Conservation (phyloP, 1,140 invertebrate genomes). For the Harpegnathos saltator region DNA sequence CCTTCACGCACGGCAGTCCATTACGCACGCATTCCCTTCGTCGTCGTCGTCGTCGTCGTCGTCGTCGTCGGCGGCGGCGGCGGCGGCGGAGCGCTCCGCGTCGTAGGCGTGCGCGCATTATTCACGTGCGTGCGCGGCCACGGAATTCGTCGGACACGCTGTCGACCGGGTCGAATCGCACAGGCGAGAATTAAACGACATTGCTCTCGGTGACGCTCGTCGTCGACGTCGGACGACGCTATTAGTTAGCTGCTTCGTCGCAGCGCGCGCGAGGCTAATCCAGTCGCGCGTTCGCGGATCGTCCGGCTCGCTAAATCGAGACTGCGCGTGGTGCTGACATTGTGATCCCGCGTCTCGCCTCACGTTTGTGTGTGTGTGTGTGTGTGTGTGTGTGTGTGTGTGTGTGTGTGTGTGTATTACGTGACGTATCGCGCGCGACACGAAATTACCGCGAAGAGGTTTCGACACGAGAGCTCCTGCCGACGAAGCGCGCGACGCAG, state of each 20-base stretch:
- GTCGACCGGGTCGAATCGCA: conserved; percentile 50
- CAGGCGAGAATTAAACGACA: conserved; percentile 59
- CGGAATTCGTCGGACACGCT: conserved; percentile 57
- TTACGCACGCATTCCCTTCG: conserved; percentile 59
- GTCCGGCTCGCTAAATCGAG: conserved; percentile 9
- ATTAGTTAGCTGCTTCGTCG: conserved; percentile 15
- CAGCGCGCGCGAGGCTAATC: background rate
- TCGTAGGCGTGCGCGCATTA: conserved; percentile 70
- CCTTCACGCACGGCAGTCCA: conserved; percentile 51
- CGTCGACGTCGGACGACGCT: conserved; percentile 15
- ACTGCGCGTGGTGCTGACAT: too few relatives aligned
- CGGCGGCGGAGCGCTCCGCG: conserved; percentile 26
- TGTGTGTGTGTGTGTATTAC: too few relatives aligned
- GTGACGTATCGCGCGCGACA: too few relatives aligned
- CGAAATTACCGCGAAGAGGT: too few relatives aligned
- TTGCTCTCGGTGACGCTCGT: conserved; percentile 36
- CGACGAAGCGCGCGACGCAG: too few relatives aligned
- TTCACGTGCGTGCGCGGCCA: conserved; percentile 70
- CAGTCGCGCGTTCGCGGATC: background rate
- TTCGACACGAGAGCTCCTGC: too few relatives aligned
- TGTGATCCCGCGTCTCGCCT: too few relatives aligned
- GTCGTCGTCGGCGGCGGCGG: too few relatives aligned
- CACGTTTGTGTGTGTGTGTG: too few relatives aligned
- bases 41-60: conserved; percentile 30
- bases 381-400: too few relatives aligned